Evolutionary conservation across 2,888 invertebrate genomes (phyloP), one percentile per base, ranked within the genome.

Genomic region (Aleiodes testaceus): DNA sequence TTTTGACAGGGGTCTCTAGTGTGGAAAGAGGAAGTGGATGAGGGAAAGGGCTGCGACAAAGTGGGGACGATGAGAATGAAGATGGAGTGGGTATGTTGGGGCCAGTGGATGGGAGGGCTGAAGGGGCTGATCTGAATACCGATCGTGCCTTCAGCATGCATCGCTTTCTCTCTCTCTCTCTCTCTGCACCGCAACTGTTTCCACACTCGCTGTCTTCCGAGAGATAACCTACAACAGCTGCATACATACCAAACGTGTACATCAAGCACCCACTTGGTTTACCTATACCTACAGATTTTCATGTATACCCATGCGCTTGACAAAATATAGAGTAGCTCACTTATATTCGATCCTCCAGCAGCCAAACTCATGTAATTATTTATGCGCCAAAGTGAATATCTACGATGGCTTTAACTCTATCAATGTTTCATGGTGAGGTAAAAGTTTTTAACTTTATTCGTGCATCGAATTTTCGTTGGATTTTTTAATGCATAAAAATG

Each of bases 1-100:
- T 81, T 79, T 79, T 78, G 78, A 81, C 80, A 75, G 69, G 77
- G 52, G 55, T 65, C 5, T 61, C 12, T 66, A 14, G 16, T 36
- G 16, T 59, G 30, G 45, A 45, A 45, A 14, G 14, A 55, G n/a
- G 36, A 26, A 55, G 55, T 9, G 26, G 26, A 50, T 30, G 59
- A 59, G 11, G 11, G 44, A 45, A 42, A 52, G 50, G 14, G n/a
- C 12, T 42, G 11, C 5, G 42, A 16, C 16, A 6, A 44, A n/a
- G 12, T 7, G 20, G 42, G 36, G 42, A 36, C 59, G 36, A 59
- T 59, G 42, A 59, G 22, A 22, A 63, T 26, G 45, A 45, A 63
- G 22, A 45, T 36, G 49, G 47, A 30, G 12, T 14, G 63, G 14
- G 44, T 9, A 26, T 20, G 26, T 18, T 7, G 36, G 18, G 49